Conservation (phyloP, 1,140 invertebrate species). For the Ceratina calcarata region DNA sequence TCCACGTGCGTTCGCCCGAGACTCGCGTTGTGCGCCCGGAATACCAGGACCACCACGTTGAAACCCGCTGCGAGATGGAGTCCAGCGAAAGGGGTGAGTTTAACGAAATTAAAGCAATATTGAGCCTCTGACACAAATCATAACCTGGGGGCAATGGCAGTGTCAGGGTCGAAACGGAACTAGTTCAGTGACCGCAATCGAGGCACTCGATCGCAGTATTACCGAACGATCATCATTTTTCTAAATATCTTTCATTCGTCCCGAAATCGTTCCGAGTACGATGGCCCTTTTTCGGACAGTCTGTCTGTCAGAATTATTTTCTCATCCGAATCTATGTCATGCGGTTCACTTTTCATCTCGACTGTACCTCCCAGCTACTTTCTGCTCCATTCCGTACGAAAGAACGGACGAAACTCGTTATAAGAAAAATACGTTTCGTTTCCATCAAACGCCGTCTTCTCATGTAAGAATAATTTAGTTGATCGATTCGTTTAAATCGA, state of each 20-base stretch:
- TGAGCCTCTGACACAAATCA: slow-evolving; percentile 73
- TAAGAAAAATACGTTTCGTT: background rate
- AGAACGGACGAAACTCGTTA: too few relatives aligned
- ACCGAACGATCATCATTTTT: background rate
- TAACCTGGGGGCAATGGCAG: slow-evolving; percentile 76
- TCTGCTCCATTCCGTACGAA: slow-evolving; percentile 11
- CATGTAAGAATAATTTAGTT: background rate
- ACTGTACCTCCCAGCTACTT: slow-evolving; percentile 65
- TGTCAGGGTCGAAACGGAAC: slow-evolving; percentile 79
- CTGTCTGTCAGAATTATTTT: slow-evolving; percentile 46
- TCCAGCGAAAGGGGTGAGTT: slow-evolving; percentile 77
- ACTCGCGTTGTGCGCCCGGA: slow-evolving; percentile 30
- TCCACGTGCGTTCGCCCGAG: slow-evolving; percentile 52
- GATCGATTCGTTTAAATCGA: background rate
- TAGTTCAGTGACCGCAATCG: slow-evolving; percentile 78
- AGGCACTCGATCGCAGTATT: slow-evolving; percentile 32
- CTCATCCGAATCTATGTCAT: slow-evolving; percentile 70
- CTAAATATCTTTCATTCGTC: background rate
- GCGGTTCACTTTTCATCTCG: slow-evolving; percentile 64
- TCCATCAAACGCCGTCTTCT: background rate
- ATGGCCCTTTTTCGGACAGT: background rate
- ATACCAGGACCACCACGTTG: slow-evolving; percentile 27
- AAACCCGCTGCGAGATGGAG: slow-evolving; percentile 67
- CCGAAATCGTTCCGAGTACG: background rate
- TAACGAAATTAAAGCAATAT: slow-evolving; percentile 64